Evolutionary conservation across 1,140 invertebrate genomes (phyloP).

Genomic region (Caerostris darwini): DNA sequence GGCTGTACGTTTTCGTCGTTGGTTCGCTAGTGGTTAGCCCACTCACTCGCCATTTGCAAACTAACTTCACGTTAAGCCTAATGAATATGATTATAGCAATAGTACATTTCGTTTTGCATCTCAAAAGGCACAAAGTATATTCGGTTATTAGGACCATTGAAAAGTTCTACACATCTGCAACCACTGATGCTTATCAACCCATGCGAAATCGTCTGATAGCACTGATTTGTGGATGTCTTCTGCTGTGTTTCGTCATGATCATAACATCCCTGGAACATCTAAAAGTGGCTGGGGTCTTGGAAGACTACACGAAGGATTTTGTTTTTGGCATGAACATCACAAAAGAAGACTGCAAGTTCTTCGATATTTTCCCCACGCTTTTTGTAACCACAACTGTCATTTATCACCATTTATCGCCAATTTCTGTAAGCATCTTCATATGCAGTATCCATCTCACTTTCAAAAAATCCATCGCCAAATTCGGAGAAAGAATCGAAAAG

Average conservation of each 20-base stretch:
- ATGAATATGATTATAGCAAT: conserved; percentile 38
- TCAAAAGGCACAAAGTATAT: conserved; percentile 27
- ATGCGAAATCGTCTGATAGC: background rate
- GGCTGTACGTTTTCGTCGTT: conserved; percentile 46
- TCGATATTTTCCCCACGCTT: background rate
- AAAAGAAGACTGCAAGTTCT: background rate
- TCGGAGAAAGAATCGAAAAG: background rate
- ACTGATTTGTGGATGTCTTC: background rate
- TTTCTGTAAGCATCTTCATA: background rate
- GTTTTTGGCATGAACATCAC: conserved; percentile 31
- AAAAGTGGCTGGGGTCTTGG: background rate
- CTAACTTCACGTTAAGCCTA: conserved; percentile 38
- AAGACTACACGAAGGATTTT: background rate
- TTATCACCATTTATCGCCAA: conserved; percentile 53
- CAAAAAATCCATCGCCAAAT: conserved; percentile 18
- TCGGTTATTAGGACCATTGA: background rate
- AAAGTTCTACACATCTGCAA: conserved; percentile 10
- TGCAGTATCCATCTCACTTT: conserved; percentile 47
- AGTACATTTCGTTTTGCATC: conserved; percentile 38
- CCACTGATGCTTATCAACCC: conserved; percentile 1
- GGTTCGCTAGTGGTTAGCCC: background rate
- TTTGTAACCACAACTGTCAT: background rate
- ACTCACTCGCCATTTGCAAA: background rate
- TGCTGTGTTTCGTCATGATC: background rate
- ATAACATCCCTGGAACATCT: conserved; percentile 35